Percentiles rank a stretch among this genome's conserved stretches.
Conservation (phyloP, 2,888 invertebrate genomes). For the Odontocolon sp. region DNA sequence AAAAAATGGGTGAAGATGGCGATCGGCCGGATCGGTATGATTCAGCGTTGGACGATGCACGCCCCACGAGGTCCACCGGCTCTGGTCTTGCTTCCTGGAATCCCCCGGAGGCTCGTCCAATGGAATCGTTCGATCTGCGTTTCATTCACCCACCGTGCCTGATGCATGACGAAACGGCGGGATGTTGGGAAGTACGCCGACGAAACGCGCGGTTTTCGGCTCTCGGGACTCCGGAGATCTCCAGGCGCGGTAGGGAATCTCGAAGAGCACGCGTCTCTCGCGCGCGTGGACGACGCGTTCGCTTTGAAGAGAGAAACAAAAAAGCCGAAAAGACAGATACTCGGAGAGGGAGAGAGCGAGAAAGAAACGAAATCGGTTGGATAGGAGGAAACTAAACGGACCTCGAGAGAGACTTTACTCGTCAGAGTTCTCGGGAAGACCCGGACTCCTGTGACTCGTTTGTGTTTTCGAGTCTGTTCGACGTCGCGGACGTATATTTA, state of each 20-base stretch:
- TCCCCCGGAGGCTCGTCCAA: constrained; percentile 53
- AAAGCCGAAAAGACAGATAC: constrained; percentile 18
- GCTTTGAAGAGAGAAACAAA: neutral
- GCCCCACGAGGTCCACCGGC: constrained; percentile 53
- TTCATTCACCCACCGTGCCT: constrained; percentile 53
- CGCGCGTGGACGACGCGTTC: constrained; percentile 28
- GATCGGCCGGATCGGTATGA: constrained; percentile 68
- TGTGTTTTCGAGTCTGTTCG: constrained; percentile 27
- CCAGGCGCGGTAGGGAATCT: constrained; percentile 45
- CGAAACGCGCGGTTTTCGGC: constrained; percentile 7
- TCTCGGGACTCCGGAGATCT: neutral
- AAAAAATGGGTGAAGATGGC: constrained; percentile 71
- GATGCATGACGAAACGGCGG: constrained; percentile 46
- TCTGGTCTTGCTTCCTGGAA: constrained; percentile 53
- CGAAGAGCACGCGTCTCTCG: constrained; percentile 28
- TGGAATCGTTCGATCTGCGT: constrained; percentile 48
- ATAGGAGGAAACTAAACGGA: constrained; percentile 52
- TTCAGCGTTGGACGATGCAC: constrained; percentile 75
- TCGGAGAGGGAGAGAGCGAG: constrained; percentile 21
- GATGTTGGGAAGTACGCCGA: constrained; percentile 2
- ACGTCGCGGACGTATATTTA: constrained; percentile 10
- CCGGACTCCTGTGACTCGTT: constrained; percentile 40
- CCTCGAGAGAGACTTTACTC: constrained; percentile 41
- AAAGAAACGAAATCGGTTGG: constrained; percentile 44
- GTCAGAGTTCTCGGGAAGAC: constrained; percentile 54